Conservation (phyloP, 2,888 invertebrate species). For the Sarcophaga variegata region DNA sequence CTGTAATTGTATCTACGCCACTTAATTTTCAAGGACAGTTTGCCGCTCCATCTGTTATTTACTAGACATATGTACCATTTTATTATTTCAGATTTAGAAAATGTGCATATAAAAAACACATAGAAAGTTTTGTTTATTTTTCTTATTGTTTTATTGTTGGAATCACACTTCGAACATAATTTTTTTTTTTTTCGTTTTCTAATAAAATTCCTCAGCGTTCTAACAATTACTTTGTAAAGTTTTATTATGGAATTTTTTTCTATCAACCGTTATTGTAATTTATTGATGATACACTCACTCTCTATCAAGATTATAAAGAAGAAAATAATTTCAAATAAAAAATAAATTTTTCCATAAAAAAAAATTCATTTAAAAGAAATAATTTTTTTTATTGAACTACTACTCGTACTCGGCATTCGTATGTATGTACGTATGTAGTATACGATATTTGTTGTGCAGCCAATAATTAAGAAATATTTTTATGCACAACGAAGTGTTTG, state of each 20-base stretch:
- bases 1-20: too few relatives aligned
- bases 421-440: not conserved
- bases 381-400: not conserved
- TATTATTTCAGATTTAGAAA: too few relatives aligned
- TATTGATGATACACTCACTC: not conserved
- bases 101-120: too few relatives aligned
- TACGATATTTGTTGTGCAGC: too few relatives aligned
- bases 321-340: not conserved
- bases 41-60: too few relatives aligned
- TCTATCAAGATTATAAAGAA: slow-evolving; percentile 45
- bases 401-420: slow-evolving; percentile 4
- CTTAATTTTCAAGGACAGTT: too few relatives aligned
- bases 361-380: not conserved
- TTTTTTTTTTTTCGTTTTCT: not conserved
- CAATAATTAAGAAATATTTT: slow-evolving; percentile 44
- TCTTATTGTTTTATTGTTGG: too few relatives aligned
- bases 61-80: too few relatives aligned
- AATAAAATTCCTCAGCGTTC: not conserved
- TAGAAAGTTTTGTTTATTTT: too few relatives aligned
- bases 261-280: not conserved
- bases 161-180: too few relatives aligned
- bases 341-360: slow-evolving; percentile 31
- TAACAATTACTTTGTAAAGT: slow-evolving; percentile 9
- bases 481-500: slow-evolving; percentile 17
- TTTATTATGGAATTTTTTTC: slow-evolving; percentile 21